Percentiles rank a stretch among this genome's conserved stretches.
These are phyloP conservation scores for Mormyrops attenuatus DNA, from an alignment of 2,797 vertebrate genomes.

Conservation along the genomic window DNA sequence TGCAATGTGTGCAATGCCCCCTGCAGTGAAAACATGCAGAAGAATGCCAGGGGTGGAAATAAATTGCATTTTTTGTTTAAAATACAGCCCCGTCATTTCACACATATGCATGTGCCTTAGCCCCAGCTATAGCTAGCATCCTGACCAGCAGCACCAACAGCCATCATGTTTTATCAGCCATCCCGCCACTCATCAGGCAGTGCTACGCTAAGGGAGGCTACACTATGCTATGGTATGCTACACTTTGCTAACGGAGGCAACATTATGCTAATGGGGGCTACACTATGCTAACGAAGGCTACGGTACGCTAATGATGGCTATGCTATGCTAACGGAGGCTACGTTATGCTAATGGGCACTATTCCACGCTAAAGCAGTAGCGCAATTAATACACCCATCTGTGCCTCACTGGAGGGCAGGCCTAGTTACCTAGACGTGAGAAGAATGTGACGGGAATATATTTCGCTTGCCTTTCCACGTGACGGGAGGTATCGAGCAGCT, in stretches of 20 bases:
- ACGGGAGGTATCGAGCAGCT: conserved; percentile 31
- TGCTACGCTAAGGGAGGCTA: neutral
- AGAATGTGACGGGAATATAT: conserved; percentile 9
- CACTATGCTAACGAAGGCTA: neutral
- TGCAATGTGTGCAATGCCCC: neutral
- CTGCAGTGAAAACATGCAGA: neutral
- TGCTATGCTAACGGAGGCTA: neutral
- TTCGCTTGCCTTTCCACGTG: neutral
- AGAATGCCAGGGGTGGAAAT: neutral
- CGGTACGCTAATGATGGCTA: neutral
- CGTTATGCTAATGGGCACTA: neutral
- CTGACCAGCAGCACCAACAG: neutral
- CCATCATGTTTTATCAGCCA: neutral
- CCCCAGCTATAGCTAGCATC: neutral
- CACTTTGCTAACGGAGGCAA: neutral
- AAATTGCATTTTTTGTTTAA: neutral
- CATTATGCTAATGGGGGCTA: neutral
- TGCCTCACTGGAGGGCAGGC: conserved; percentile 15
- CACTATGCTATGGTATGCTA: neutral
- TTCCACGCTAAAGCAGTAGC: neutral
- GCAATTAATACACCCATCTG: neutral
- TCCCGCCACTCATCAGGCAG: neutral
- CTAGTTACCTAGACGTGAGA: conserved; percentile 25
- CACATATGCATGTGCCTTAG: neutral
- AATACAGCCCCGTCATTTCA: neutral